These are phyloP conservation scores for Lonchura striata DNA, from an alignment of 2,113 vertebrate genomes.

Conservation along the genomic window DNA sequence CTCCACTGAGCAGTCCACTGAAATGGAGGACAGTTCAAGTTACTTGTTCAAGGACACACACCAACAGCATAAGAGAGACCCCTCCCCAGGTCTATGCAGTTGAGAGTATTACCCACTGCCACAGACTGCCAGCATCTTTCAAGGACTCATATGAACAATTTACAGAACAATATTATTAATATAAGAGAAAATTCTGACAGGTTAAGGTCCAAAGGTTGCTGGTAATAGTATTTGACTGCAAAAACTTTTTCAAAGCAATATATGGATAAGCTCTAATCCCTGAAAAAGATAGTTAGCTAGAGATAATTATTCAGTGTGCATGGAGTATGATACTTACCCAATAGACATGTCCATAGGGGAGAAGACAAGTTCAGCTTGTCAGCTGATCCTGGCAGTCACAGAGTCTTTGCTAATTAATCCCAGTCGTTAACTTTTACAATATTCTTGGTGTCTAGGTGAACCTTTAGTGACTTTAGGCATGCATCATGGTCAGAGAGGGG, in stretches of 20 bases:
- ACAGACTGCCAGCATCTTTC: not conserved
- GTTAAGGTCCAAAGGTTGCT: not conserved
- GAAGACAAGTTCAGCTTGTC: not conserved
- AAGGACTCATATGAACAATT: not conserved
- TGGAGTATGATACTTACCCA: not conserved
- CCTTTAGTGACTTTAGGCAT: not conserved
- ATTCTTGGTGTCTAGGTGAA: not conserved
- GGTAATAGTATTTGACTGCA: not conserved
- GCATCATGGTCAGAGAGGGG: not conserved
- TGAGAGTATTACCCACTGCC: accelerated
- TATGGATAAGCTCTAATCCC: not conserved
- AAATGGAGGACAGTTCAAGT: not conserved
- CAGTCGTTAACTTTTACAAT: not conserved
- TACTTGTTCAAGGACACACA: not conserved
- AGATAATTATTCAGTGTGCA: not conserved
- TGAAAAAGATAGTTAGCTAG: not conserved
- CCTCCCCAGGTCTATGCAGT: no score
- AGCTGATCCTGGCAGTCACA: not conserved
- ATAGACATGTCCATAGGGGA: not conserved
- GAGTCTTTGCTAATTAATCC: not conserved
- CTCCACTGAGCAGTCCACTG: not conserved
- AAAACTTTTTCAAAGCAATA: not conserved
- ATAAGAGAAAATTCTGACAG: not conserved
- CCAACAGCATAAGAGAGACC: accelerated
- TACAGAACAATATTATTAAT: not conserved